These are phyloP conservation scores for Thereva nobilitata DNA, from an alignment of 2,888 invertebrate species.

Conservation along the genomic window DNA sequence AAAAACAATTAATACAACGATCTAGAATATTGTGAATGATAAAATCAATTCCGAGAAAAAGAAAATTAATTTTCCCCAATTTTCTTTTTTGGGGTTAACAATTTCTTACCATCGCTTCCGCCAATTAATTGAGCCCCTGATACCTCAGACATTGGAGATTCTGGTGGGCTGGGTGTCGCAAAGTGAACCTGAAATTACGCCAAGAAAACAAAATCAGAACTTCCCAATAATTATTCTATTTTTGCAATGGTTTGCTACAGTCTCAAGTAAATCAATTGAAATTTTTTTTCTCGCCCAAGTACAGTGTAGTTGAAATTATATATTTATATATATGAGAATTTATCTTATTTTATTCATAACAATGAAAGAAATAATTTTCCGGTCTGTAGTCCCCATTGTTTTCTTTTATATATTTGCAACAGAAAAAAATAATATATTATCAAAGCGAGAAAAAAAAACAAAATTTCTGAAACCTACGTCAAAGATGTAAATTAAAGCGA, in stretches of 20 bases:
- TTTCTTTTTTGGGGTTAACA: constrained; percentile 6
- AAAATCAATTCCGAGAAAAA: constrained; percentile 40
- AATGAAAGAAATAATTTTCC: too few relatives aligned
- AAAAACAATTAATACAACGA: neutral
- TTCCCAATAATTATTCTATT: constrained; percentile 13
- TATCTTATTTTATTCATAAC: too few relatives aligned
- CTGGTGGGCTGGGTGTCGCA: constrained; percentile 59
- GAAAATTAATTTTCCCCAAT: too few relatives aligned
- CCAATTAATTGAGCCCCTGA: constrained; percentile 15
- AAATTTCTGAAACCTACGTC: too few relatives aligned
- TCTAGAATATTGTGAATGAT: neutral
- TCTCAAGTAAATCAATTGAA: neutral
- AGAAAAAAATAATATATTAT: too few relatives aligned
- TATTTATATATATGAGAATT: too few relatives aligned
- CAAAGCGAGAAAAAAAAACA: too few relatives aligned
- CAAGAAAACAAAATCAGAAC: constrained; percentile 33
- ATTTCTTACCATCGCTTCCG: constrained; percentile 49
- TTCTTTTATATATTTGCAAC: too few relatives aligned
- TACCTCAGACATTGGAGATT: constrained; percentile 51
- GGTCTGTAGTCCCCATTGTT: too few relatives aligned
- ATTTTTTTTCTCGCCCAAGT: too few relatives aligned
- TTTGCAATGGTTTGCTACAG: constrained; percentile 6
- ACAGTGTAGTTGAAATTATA: too few relatives aligned
- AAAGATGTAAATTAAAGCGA: too few relatives aligned
- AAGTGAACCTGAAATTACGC: constrained; percentile 64